phyloP scores from a whole-genome alignment of 2,888 invertebrate genomes.

The Thysanoteuthis rhombus region DNA sequence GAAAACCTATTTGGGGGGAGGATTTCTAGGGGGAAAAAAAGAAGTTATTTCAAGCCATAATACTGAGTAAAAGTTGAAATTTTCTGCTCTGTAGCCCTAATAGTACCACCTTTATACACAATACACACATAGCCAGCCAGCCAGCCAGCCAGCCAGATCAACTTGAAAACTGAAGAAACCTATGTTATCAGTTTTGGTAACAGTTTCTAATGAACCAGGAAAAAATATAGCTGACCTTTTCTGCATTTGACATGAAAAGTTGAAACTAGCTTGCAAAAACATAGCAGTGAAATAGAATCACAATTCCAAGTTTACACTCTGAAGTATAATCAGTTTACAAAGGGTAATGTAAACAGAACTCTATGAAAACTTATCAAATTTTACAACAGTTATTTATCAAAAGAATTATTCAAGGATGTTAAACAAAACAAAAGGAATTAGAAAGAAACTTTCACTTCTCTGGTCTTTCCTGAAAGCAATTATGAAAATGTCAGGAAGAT shows the following conservation, averaged over 20 bases:
- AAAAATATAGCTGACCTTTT: not conserved
- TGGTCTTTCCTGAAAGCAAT: not conserved
- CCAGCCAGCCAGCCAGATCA: too few relatives aligned
- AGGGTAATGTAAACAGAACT: not conserved
- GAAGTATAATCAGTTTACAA: not conserved
- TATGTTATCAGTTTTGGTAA: too few relatives aligned
- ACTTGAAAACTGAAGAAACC: too few relatives aligned
- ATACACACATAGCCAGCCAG: too few relatives aligned
- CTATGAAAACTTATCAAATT: not conserved
- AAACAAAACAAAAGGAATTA: not conserved
- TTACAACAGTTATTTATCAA: not conserved
- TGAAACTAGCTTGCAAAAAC: not conserved
- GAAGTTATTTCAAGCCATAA: too few relatives aligned
- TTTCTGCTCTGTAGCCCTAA: too few relatives aligned
- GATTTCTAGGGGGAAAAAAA: too few relatives aligned
- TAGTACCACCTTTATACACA: too few relatives aligned
- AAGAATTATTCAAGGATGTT: not conserved
- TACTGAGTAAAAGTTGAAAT: too few relatives aligned
- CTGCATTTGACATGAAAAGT: not conserved
- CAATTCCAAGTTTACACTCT: not conserved
- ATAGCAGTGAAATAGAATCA: not conserved
- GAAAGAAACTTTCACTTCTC: not conserved
- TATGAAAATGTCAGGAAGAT: not conserved
- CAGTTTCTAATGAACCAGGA: too few relatives aligned
- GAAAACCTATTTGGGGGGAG: too few relatives aligned